Evolutionary conservation across 1,140 invertebrate genomes (phyloP), one percentile per base, ranked within the genome.

Genomic region (Hyposmocoma kahamanoa): DNA sequence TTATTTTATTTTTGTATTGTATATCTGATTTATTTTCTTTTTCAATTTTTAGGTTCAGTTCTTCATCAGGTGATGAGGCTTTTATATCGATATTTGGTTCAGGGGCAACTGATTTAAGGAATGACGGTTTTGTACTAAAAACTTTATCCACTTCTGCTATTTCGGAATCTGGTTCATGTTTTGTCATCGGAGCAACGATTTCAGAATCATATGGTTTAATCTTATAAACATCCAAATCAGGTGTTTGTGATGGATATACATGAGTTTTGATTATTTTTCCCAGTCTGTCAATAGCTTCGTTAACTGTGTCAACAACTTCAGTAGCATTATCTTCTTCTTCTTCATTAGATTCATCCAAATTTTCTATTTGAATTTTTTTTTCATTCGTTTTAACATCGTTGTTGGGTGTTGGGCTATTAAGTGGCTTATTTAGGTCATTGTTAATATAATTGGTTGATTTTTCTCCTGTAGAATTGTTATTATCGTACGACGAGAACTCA

Each of bases 271-370:
- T 43, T 26, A 66, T 56, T 44, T 62, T 62, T 3, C 50, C 38
- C 11, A 74, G 32, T 44, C 59, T 53, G 21, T 71, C 42, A 49
- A 65, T 58, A n/a, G 56, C 48, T 32, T 65, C 45, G 18, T 54
- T 46, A 30, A 69, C 49, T 36, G 56, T 59, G 13, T 60, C 53
- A 34, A 62, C 32, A 6, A n/a, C n/a, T n/a, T n/a, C n/a, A n/a
- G n/a, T n/a, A n/a, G n/a, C n/a, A n/a, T n/a, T n/a, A n/a, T n/a
- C n/a, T n/a, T n/a, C n/a, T n/a, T n/a, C n/a, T n/a, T n/a, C n/a
- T n/a, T n/a, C n/a, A n/a, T n/a, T n/a, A n/a, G n/a, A n/a, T n/a
- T n/a, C n/a, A n/a, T n/a, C n/a, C n/a, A n/a, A n/a, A n/a, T n/a
- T n/a, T n/a, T n/a, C n/a, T n/a, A n/a, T n/a, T n/a, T n/a, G n/a